These are phyloP conservation scores for Festucalex cinctus DNA, from an alignment of 2,113 vertebrate species.

Conservation along the genomic window DNA sequence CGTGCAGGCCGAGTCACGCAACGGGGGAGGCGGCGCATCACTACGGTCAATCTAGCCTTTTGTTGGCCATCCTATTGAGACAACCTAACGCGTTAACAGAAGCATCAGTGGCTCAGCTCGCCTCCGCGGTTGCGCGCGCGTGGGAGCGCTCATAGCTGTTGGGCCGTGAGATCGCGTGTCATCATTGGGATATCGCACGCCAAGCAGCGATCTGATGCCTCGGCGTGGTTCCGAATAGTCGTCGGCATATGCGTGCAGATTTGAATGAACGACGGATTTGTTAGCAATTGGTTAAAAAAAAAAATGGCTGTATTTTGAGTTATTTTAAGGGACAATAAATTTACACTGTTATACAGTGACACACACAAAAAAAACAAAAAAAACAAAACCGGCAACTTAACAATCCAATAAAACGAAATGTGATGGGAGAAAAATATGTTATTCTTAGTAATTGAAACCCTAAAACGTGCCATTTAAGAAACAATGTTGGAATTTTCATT, in stretches of 20 bases:
- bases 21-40: constrained; percentile 72
- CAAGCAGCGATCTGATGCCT: constrained; percentile 28
- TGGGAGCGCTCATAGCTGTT: constrained; percentile 4
- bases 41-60: constrained; percentile 72
- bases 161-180: constrained; percentile 17
- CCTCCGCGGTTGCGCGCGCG: constrained; percentile 6
- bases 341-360: too few relatives aligned
- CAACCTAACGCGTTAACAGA: constrained; percentile 59
- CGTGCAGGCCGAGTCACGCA: constrained; percentile 81
- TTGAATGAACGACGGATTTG: neutral
- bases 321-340: too few relatives aligned
- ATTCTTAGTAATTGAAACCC: too few relatives aligned
- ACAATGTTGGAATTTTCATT: too few relatives aligned
- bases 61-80: constrained; percentile 62
- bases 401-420: too few relatives aligned
- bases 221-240: neutral
- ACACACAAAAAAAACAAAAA: too few relatives aligned
- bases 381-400: too few relatives aligned
- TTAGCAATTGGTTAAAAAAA: too few relatives aligned
- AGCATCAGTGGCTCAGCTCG: constrained; percentile 38
- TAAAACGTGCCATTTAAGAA: too few relatives aligned
- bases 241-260: neutral
- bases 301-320: too few relatives aligned
- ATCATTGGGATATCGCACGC: constrained; percentile 19
- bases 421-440: too few relatives aligned